These are phyloP conservation scores for Sminthurides aquaticus DNA, from an alignment of 2,888 invertebrate genomes.

Conservation along the genomic window DNA sequence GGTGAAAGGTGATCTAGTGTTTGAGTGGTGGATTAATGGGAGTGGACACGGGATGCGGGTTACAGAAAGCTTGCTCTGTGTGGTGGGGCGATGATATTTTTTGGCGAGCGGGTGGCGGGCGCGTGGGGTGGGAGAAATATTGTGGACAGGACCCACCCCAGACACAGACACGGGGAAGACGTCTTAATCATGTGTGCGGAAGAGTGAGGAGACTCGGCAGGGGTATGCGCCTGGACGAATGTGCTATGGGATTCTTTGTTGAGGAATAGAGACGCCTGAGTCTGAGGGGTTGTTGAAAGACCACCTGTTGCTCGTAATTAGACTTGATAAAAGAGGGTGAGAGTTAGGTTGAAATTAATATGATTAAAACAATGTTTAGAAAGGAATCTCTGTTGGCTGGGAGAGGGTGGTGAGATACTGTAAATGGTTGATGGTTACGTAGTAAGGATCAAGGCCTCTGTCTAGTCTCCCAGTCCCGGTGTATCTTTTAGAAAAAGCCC, in stretches of 20 bases:
- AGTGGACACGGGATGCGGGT: no score
- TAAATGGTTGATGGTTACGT: no score
- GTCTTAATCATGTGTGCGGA: slow-evolving; percentile 9
- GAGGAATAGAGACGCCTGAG: slow-evolving; percentile 4
- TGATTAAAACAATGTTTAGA: slow-evolving; percentile 7
- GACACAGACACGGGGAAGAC: not conserved
- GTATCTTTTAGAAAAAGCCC: no score
- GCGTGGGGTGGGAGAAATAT: not conserved
- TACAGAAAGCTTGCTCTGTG: not conserved
- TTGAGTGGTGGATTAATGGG: no score
- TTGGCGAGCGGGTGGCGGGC: not conserved
- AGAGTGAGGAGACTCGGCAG: slow-evolving; percentile 6
- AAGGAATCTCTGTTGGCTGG: no score
- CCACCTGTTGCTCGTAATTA: slow-evolving; percentile 10
- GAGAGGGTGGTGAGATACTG: not conserved
- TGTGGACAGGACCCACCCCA: slow-evolving; percentile 8
- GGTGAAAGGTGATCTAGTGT: no score
- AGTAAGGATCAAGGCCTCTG: no score
- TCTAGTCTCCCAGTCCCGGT: no score
- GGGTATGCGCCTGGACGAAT: slow-evolving; percentile 3
- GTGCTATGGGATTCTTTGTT: not conserved
- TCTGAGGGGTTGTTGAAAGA: slow-evolving; percentile 2
- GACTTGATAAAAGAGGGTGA: slow-evolving; percentile 2
- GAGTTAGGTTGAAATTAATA: not conserved
- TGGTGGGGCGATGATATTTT: no score